Evolutionary conservation across 2,113 vertebrate genomes (phyloP), one percentile per base, ranked within the genome.

Genomic region (Hippocampus zosterae): DNA sequence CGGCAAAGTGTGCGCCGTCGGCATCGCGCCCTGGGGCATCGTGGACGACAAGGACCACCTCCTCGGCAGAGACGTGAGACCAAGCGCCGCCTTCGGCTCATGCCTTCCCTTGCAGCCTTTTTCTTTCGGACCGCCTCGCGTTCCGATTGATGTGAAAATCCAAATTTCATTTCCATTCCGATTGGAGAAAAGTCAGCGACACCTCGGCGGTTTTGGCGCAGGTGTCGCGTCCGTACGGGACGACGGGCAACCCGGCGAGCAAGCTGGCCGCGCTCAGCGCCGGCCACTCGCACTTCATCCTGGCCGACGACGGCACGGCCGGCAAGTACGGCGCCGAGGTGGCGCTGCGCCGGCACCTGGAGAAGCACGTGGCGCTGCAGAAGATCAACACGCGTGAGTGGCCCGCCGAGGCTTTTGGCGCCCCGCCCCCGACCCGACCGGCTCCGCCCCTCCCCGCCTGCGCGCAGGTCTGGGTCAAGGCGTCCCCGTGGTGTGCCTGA

Each of bases 371-470:
- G 70, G 95, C 96, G 3, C 93, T 98, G 71, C 97, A 99, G 92
- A 98, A 98, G 84, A 99, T 99, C 76, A 99, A 98, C 89, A 98
- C 96, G 0, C 92, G 97, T 99, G 87, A 95, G 96, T 94, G 42
- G 10, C 9, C 10, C 0, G 18, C 18, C 3, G 33, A 18, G 8
- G 8, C 18, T 15, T 33, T 33, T 33, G 29, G 59, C 44, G 12
- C 44, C 44, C 12, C 44, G 44, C 11, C 11, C 12, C 12, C 44
- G 46, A 48, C 46, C 5, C 12, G 52, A 52, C 15, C 18, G 5
- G 18, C 48, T 15, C 48, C 27, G 23, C 27, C 27, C 27, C 16
- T 5, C 7, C 16, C 5, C 13, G 40, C 23, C 5, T 68, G 52
- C 78, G 53, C 53, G 7, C 72, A 91, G 85, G 88, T 78, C 72